Evolutionary conservation across 2,888 invertebrate genomes (phyloP), one percentile per base, ranked within the genome.

Genomic region (Lymantria dispar): DNA sequence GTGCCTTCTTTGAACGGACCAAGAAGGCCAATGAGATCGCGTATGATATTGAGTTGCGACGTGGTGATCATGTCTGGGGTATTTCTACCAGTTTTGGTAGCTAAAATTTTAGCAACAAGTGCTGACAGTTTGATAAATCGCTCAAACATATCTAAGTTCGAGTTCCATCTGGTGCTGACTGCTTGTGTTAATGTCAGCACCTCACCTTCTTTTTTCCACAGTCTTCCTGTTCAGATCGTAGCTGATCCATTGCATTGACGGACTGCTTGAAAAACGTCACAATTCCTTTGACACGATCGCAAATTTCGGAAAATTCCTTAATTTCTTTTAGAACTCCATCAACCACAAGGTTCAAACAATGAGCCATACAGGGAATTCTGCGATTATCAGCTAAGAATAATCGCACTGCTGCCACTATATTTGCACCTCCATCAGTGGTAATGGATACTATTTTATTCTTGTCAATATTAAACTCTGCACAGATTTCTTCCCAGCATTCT

Each of bases 231-330:
- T 69, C 64, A 49, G 68, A 58, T 69, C 68, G 50, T 56, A 73
- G 66, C 54, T 71, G 50, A 45, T 73, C 72, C 68, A 67, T 68
- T 30, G 72, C 69, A 41, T 64, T 70, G 36, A 72, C 68, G 29
- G 69, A 68, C 52, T 72, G 69, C 50, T 68, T 71, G 62, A 74
- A 68, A 51, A 52, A 74, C 46, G 72, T 72, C 46, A 74, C 71
- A 60, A 71, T 72, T 46, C 54, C 36, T 71, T 72, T 71, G 58
- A 74, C 63, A 8, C 58, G 68, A 64, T 74, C 61, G 10, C 8
- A 3, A 8, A 37, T 3, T 7, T 9, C 10, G 7, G 10, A 37
- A 37, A 37, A 37, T 7, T 10, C 10, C 11, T 37, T 10, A 37
- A 8, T 37, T 37, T 37, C 10, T 37, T 37, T 37, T n/a, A 8